phyloP scores from a whole-genome alignment of 2,888 invertebrate species.

The Amphipoea lucens region DNA sequence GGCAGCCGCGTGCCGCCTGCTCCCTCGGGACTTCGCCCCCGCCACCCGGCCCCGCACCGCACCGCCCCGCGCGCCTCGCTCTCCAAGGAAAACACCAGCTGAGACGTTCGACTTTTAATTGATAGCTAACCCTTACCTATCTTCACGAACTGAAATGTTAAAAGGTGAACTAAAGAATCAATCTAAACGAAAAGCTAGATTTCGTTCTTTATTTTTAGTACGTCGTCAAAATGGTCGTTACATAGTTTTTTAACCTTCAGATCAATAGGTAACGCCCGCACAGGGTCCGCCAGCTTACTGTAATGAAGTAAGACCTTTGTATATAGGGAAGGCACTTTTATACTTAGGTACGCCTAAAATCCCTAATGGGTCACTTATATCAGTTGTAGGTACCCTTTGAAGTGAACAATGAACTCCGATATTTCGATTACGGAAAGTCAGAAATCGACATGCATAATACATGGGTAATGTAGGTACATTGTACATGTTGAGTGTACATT shows the following conservation, averaged over 20 bases:
- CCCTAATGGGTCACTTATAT: neutral
- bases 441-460: slow-evolving; percentile 52
- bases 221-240: neutral
- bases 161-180: slow-evolving; percentile 14
- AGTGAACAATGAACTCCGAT: slow-evolving; percentile 29
- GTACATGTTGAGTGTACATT: slow-evolving; percentile 69
- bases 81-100: slow-evolving; percentile 85
- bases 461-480: slow-evolving; percentile 51
- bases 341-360: neutral
- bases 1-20: slow-evolving; percentile 86
- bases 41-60: slow-evolving; percentile 68
- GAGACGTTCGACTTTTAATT: slow-evolving; percentile 87
- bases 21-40: slow-evolving; percentile 81
- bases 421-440: slow-evolving; percentile 33
- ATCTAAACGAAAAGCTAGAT: neutral
- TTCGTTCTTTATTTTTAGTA: neutral
- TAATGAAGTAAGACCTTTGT: neutral
- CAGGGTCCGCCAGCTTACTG: neutral
- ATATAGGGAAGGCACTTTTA: neutral
- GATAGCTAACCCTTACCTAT: slow-evolving; percentile 72
- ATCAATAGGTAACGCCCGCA: neutral
- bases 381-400: slow-evolving; percentile 1
- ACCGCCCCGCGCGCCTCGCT: slow-evolving; percentile 68
- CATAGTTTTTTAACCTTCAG: neutral
- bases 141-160: slow-evolving; percentile 33